Percentiles rank a stretch among this genome's conserved stretches.
Evolutionary conservation across 2,797 vertebrate species (phyloP).

Genomic region (Girardinus metallicus): DNA sequence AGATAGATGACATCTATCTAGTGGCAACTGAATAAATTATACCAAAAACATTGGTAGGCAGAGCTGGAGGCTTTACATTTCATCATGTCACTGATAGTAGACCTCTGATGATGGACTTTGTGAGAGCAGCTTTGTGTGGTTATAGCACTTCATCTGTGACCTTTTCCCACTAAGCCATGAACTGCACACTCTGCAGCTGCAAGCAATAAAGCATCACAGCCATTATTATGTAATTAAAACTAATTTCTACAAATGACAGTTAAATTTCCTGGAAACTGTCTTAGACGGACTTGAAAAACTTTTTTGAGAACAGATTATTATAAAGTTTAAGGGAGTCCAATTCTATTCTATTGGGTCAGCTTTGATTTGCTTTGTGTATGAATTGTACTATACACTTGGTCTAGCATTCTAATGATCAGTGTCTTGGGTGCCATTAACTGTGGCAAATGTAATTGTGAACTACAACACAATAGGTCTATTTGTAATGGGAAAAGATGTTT

Average conservation of each 20-base stretch:
- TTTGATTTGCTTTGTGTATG: background rate
- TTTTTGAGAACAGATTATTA: slow-evolving; percentile 70
- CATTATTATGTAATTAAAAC: slow-evolving; percentile 81
- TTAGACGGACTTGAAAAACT: slow-evolving; percentile 68
- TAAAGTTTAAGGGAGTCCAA: slow-evolving; percentile 64
- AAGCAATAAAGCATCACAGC: slow-evolving; percentile 70
- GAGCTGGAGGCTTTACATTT: slow-evolving; percentile 30
- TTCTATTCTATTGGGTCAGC: slow-evolving; percentile 51
- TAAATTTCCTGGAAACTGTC: slow-evolving; percentile 72
- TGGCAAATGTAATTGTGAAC: background rate
- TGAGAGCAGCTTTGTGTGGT: slow-evolving; percentile 47
- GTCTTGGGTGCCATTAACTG: background rate
- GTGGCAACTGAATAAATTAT: slow-evolving; percentile 11
- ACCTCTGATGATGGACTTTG: slow-evolving; percentile 36
- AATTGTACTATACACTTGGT: background rate
- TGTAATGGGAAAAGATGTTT: background rate
- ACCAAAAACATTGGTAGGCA: slow-evolving; percentile 26
- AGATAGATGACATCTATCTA: slow-evolving; percentile 10
- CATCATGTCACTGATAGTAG: slow-evolving; percentile 27
- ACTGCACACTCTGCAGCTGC: slow-evolving; percentile 59
- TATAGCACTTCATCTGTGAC: slow-evolving; percentile 50
- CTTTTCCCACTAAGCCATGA: slow-evolving; percentile 36
- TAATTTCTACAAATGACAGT: slow-evolving; percentile 75
- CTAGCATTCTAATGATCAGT: background rate
- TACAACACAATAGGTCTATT: background rate